Conservation (phyloP, 2,888 invertebrate species). For the Schizaphis graminum region DNA sequence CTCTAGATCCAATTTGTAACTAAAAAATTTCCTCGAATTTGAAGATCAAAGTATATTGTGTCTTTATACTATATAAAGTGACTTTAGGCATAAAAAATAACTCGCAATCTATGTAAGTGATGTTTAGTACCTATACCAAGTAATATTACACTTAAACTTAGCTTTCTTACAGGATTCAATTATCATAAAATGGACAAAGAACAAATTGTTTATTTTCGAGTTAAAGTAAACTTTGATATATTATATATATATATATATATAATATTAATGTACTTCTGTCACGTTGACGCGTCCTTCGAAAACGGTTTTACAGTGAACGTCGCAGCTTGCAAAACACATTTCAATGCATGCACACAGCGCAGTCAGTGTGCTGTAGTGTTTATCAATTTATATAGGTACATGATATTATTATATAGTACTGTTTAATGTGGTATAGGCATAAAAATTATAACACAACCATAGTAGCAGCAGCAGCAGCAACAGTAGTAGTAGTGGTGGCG, state of each 20-base stretch:
- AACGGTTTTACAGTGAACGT: background rate
- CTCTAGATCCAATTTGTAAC: background rate
- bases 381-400: background rate
- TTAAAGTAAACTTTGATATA: background rate
- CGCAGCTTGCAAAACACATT: slow-evolving; percentile 17
- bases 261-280: background rate
- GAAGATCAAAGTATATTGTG: background rate
- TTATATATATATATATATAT: background rate
- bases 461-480: background rate
- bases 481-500: background rate
- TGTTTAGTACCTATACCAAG: no score
- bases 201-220: background rate
- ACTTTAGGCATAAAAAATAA: background rate
- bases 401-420: background rate
- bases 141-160: background rate
- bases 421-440: background rate
- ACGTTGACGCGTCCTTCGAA: background rate
- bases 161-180: background rate
- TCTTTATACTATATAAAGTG: background rate
- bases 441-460: background rate
- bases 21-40: background rate
- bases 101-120: no score
- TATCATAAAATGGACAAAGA: background rate
- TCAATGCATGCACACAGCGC: background rate
- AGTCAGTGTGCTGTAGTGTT: background rate